Percentiles rank a stretch among this genome's conserved stretches.
phyloP scores from a whole-genome alignment of 2,888 invertebrate species.

The Stratiomys singularior region DNA sequence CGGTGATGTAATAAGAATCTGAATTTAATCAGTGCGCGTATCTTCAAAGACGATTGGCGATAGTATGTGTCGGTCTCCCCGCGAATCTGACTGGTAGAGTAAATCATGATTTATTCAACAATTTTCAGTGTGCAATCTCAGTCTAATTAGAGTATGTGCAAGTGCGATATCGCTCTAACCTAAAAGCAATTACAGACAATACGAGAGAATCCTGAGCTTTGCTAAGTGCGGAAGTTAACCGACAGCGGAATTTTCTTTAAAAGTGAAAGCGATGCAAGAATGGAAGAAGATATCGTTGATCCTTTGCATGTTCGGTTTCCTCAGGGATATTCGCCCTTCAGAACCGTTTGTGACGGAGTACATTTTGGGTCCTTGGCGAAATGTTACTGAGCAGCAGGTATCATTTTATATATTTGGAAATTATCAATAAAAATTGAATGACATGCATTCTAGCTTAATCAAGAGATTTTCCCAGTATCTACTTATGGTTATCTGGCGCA shows the following conservation, averaged over 20 bases:
- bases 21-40: not conserved
- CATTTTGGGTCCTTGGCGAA: conserved; percentile 79
- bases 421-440: not conserved
- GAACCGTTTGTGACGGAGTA: conserved; percentile 87
- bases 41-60: not conserved
- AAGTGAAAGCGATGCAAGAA: conserved; percentile 60
- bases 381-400: conserved; percentile 71
- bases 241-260: not conserved
- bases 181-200: not conserved
- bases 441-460: conserved; percentile 69
- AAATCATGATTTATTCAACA: not conserved
- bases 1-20: not conserved
- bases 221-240: too few relatives aligned
- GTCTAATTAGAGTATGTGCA: not conserved
- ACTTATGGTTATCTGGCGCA: conserved; percentile 87
- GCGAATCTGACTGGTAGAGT: not conserved
- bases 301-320: conserved; percentile 81
- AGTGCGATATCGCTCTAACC: not conserved
- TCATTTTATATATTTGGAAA: not conserved
- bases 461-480: conserved; percentile 85
- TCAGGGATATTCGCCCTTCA: conserved; percentile 87
- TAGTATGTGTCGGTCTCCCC: too few relatives aligned
- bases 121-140: not conserved
- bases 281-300: conserved; percentile 79
- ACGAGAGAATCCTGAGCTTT: not conserved